Base-by-base conservation (phyloP, 2,113 vertebrate species). In the Boulengeromyrus knoepffleri region DNA sequence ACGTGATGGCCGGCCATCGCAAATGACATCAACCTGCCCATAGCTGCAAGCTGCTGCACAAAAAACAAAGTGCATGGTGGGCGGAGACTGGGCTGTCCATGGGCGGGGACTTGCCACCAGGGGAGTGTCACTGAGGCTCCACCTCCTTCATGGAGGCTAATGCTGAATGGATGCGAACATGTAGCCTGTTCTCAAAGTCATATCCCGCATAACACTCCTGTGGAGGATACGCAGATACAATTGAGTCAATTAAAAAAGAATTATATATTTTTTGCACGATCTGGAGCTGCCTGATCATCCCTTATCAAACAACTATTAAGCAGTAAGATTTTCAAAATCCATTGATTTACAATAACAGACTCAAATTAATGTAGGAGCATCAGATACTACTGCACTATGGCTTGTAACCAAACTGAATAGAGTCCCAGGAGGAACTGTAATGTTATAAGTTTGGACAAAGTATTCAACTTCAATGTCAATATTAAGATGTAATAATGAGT, bases 111-210 rank as follows among this genome's bases (percentile, higher is more conserved):
- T 56, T 21, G 52, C 52, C 17, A 56, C 53, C 19, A 15, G 27
- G 87, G 4, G 39, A 24, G 1, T 47, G 62, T 99, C 96, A 99
- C 96, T 99, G 97, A 50, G 99, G 97, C 92, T 99, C 97, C 87
- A 99, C 95, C 92, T 99, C 99, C 94, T 96, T 97, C 90, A 99
- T 92, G 58, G 98, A 98, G 49, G 98, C 99, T 92, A 99, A 95
- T 58, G 99, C 99, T 89, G 99, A 97, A 0, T 99, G 98, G 93
- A 99, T 98, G 92, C 98, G 98, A 49, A 99, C 98, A 4, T 99
- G 99, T 92, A 99, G 94, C 94, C 99, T 96, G 96, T 99, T 99
- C 94, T 99, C 99, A 94, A 99, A 99, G 94, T 99, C 98, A 88
- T 99, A 99, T 93, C 97, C 97, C 84, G 95, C 94, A 90, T 97